Base-by-base conservation (phyloP, 1,140 invertebrate species). In the Caenorhabditis briggsae region DNA sequence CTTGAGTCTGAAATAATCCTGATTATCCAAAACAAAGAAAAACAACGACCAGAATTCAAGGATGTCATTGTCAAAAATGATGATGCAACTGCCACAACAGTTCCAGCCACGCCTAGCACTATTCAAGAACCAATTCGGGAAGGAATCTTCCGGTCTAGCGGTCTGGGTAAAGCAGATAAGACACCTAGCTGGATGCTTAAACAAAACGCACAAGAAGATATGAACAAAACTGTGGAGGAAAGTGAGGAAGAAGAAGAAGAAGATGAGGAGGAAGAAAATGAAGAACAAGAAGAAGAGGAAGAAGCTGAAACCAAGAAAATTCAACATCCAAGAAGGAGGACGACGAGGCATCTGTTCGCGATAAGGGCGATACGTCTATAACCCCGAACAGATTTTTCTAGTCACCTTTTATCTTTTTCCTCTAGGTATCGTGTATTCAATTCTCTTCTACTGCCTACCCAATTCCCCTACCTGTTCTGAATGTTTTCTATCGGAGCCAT, bases 361-460 rank as follows among this genome's bases (percentile, higher is more conserved):
- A 20, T 78, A n/a, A 11, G 50, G 33, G 43, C 5, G 11, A 7
- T 23, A n/a, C 20, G 18, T 11, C n/a, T 50, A 50, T 78, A 78
- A 50, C n/a, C 46, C 23, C 14, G n/a, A 50, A 78, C 70, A 46
- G 70, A 46, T 23, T 18, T 6, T 25, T 50, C 8, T 78, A 50
- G 70, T 46, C 23, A 78, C 46, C 46, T 50, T 50, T 46, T 70
- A 78, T 78, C 14, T 78, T 78, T 78, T n/a, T 78, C 53, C 33
- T 41, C 46, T 50, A 78, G 43, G 70, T n/a, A 78, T 78, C 11
- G 12, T 78, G 50, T 11, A 46, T 3, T 5, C 20, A 78, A 18
- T 78, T 50, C 53, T 16, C 16, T 8, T 46, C 41, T 1, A n/a
- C 16, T 16, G 33, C 5, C 23, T 18, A 16, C 5, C 41, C 14